Evolutionary conservation across 2,113 vertebrate species (phyloP), one percentile per base, ranked within the genome.

Genomic region (Engraulis encrasicolus): DNA sequence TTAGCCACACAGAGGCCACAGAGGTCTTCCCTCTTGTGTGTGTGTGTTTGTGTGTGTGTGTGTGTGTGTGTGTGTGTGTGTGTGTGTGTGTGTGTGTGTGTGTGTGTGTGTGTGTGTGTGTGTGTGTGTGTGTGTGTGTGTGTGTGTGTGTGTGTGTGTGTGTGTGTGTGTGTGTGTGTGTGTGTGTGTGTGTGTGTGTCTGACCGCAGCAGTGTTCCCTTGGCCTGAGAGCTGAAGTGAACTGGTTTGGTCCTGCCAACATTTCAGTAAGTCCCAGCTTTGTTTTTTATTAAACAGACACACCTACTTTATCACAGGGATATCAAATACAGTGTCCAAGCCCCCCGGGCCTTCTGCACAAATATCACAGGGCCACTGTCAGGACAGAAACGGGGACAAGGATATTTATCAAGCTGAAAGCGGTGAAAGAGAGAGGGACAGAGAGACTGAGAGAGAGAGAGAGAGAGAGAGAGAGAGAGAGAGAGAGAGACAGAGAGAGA

Each of bases 251-350:
- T 81, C 27, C 81, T 87, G 82, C 81, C 86, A 85, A 17, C 74
- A 83, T 80, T 82, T 84, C 84, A 74, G 87, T 83, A 82, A 88
- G 58, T 86, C 78, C 37, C 81, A 87, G 82, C 84, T 81, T 52
- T 84, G 31, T 34, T 40, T 81, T 36, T 50, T 83, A 58, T 87
- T 85, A 80, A 49, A 78, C 83, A 18, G 83, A 71, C 91, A 89
- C 87, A 83, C 90, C 86, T 85, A 84, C 0, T 3, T 80, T 85
- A 88, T 91, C 84, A 85, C 84, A 86, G 85, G 86, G 74, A 81
- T 86, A 92, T 91, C 49, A 87, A 87, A 84, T 77, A 88, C 58
- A 40, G 18, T 87, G 86, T 86, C 88, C 58, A 23, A 66, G 9
- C 27, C 66, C 66, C 66, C 2, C 27, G 5, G 66, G 31, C 66